phyloP scores from a whole-genome alignment of 2,113 vertebrate species.

The Phaetusa simplex region DNA sequence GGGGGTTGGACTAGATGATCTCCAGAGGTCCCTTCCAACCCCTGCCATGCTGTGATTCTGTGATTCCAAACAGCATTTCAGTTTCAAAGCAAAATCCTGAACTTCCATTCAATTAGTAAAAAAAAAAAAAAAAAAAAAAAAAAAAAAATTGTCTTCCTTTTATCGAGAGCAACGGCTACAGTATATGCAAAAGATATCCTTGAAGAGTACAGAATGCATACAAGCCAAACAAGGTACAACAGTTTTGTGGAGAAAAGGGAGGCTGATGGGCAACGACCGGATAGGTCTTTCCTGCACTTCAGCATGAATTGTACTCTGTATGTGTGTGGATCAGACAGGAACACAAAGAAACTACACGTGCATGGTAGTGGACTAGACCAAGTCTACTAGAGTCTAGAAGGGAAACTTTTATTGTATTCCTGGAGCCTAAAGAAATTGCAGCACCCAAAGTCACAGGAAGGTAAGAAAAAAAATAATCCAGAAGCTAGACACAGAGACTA shows the following conservation, averaged over 20 bases:
- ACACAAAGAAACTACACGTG: background rate
- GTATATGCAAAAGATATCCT: background rate
- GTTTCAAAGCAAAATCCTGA: background rate
- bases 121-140: background rate
- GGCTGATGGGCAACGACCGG: too few relatives aligned
- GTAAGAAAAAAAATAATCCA: background rate
- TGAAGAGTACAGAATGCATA: background rate
- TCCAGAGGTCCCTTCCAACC: too few relatives aligned
- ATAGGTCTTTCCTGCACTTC: background rate
- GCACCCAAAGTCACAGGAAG: background rate
- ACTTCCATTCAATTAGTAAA: background rate
- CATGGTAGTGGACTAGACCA: background rate
- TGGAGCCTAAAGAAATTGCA: background rate
- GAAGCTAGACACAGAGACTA: background rate
- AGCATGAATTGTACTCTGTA: background rate
- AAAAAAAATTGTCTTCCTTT: background rate
- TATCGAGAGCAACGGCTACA: background rate
- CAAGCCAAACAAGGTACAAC: background rate
- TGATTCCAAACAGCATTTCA: background rate
- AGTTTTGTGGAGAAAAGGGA: background rate
- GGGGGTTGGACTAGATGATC: too few relatives aligned
- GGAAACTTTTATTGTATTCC: background rate
- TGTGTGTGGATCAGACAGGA: background rate
- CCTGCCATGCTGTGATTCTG: too few relatives aligned
- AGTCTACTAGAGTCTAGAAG: background rate